Evolutionary conservation across 1,140 invertebrate species (phyloP), one percentile per base, ranked within the genome.

Genomic region (Pristionchus pacificus): DNA sequence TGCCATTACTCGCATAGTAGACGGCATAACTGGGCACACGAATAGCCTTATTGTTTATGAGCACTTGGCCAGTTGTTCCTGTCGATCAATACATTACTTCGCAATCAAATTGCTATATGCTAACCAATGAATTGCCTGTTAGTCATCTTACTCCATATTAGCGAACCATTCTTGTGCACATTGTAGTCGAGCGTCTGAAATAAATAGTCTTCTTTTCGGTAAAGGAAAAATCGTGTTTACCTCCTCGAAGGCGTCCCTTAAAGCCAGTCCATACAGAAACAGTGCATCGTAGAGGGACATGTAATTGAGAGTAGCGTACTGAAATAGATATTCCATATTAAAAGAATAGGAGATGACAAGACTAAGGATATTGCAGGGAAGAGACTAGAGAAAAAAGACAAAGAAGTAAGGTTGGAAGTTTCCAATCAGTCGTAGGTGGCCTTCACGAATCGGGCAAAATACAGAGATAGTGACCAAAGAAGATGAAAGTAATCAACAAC

Each of bases 1-100:
- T 81, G 27, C 80, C 79, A 60, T 82, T 82, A n/a, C 67, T 71
- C 15, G 79, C 66, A 60, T 78, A 69, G 65, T 83, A 84, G 31
- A 78, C 78, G 24, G 80, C 78, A 76, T 83, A 83, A n/a, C 78
- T 83, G 14, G 81, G 81, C n/a, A 84, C 82, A 19, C 81, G 58
- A n/a, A 84, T 78, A 13, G 73, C 81, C 29, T 84, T 84, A 60
- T 81, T 80, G 65, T 83, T 83, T 68, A 83, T 83, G 19, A 83
- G 49, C 19, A 83, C 81, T 77, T 83, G 81, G 1, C 81, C 81
- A 1, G 81, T 79, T 19, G 68, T 67, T 3, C 79, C 79, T 80
- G 32, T n/a, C 72, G 38, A 19, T 58, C 60, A 29, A 49, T 49
- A 49, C 6, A 49, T 49, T 49, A 6, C 38, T 49, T 49, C 38